Conservation (phyloP, 30 jellyfish, hydroid and myxozoan species). For the Sanderia malayensis region DNA sequence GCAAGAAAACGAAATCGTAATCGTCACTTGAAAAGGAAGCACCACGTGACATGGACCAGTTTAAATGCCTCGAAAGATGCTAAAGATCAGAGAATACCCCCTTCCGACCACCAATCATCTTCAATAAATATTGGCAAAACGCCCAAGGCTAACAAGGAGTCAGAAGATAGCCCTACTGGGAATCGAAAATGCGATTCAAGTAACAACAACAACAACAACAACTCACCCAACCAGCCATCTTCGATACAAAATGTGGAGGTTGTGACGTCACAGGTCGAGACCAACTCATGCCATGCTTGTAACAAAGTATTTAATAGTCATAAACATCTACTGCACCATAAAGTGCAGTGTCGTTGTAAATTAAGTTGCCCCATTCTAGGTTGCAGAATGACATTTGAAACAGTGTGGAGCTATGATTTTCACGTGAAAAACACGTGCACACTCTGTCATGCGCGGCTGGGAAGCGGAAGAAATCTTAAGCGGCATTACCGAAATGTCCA, state of each 20-base stretch:
- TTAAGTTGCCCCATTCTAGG: neutral
- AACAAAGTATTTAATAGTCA: neutral
- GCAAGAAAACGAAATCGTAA: too few relatives aligned
- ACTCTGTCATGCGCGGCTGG: neutral
- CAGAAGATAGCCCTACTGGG: too few relatives aligned
- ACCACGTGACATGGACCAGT: neutral
- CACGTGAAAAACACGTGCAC: slow-evolving; percentile 10
- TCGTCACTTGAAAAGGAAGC: neutral
- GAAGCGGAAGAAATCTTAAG: neutral
- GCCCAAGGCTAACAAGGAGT: too few relatives aligned
- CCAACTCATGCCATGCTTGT: neutral
- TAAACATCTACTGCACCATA: neutral
- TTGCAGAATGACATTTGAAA: neutral
- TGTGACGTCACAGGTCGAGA: too few relatives aligned
- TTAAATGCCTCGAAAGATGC: too few relatives aligned
- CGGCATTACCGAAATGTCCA: neutral
- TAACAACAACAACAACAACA: too few relatives aligned
- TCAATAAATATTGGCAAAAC: too few relatives aligned
- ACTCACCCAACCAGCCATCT: too few relatives aligned
- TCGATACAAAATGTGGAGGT: too few relatives aligned
- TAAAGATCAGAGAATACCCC: too few relatives aligned
- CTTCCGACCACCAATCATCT: too few relatives aligned
- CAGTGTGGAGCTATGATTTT: neutral
- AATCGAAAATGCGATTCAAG: too few relatives aligned
- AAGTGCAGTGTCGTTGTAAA: neutral